Base-by-base conservation (phyloP, 2,797 vertebrate genomes). In the Trichosurus vulpecula region DNA sequence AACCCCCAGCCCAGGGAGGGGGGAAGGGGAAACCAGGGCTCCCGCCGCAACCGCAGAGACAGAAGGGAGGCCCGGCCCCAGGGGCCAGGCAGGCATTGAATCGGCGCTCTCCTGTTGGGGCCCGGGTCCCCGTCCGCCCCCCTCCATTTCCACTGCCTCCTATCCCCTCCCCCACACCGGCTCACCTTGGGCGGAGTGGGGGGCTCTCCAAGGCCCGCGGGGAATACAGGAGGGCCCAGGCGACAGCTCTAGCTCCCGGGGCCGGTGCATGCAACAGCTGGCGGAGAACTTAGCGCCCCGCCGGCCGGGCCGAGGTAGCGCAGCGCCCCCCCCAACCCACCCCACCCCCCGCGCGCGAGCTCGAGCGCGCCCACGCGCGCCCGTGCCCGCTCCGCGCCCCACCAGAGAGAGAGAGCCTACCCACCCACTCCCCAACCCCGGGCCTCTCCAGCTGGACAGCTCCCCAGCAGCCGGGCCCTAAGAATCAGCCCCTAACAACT, bases 221-320 rank as follows among this genome's bases (percentile, higher is more conserved):
- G 66, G n/a, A 47, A 47, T 25, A 22, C 66, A n/a, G 66, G 66
- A 81, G 66, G 66, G 66, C 66, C 66, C 66, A 81, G 66, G 96
- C 97, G 94, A 54, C 29, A 41, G 53, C 51, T 22, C 90, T 8
- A 22, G 19, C 58, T 29, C 0, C 29, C 6, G 47, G 12, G 16
- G 13, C 4, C 3, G 0, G 96, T 27, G 92, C 96, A 91, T 97
- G 52, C 97, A 96, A 97, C 97, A 97, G 97, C 97, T 98, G 95
- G 94, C 96, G 92, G 93, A 92, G 96, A 97, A 96, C 93, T 97
- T 95, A 90, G 91, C 0, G 89, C 41, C 27, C 54, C 89, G 54
- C 92, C 0, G 41, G 90, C n/a, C 2, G 90, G 47, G 47, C 54
- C 12, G 55, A 91, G 12, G 25, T 90, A 90, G 41, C 93, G 96